Evolutionary conservation across 2,113 vertebrate genomes (phyloP), one percentile per base, ranked within the genome.

Genomic region (Progne subis): DNA sequence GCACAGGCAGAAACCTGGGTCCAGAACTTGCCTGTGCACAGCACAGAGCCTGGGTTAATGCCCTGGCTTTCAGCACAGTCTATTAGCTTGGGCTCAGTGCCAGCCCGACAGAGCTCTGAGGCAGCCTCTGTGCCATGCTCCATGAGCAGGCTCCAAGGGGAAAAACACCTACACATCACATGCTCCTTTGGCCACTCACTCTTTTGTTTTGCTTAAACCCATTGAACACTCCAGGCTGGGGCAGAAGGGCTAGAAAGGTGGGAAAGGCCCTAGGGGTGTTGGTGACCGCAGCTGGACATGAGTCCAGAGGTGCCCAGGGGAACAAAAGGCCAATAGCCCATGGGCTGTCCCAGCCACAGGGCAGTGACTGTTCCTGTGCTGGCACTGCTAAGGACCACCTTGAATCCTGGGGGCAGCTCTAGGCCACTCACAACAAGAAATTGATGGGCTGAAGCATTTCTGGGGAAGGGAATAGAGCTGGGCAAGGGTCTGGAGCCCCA

Each of bases 391-490:
- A 37, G 9, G 4, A 5, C 2, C 37, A 9, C 23, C 32, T 55
- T 14, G 1, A 11, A 8, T 18, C 1, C 47, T 26, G 18, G 3
- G 25, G 1, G 1, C 63, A n/a, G 18, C 5, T 39, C n/a, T 25
- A 24, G 61, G 44, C 17, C 29, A 1, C 11, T 21, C 63, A 31
- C 0, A 1, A 2, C 12, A 59, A 6, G 1, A 6, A 7, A 24
- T 0, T 6, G 18, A 71, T 75, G 41, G n/a, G 49, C n/a, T 47
- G 41, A 1, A 24, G 28, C 0, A 0, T 24, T 44, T 24, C 56
- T 26, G 46, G 46, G 0, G 32, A 2, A 25, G 13, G 29, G 56
- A 68, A 32, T 0, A 0, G 53, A 18, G 37, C 16, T 64, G 61
- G 12, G 16, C 8, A 18, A 52, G 13, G 26, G 24, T 0, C 16